Base-by-base conservation (phyloP, 1,140 invertebrate genomes). In the Frieseomelitta varia region DNA sequence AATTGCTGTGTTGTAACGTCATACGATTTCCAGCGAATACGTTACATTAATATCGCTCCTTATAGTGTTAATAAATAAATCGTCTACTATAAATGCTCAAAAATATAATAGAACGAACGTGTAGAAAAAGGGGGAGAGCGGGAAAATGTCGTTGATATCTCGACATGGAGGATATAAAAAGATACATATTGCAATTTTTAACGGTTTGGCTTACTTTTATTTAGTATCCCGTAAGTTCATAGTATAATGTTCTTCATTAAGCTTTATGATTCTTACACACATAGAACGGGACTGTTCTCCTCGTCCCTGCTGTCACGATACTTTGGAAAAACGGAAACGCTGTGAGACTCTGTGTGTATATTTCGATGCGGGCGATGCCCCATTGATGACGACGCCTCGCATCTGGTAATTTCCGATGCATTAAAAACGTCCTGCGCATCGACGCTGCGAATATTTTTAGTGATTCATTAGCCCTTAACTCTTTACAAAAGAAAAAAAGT, bases 161-260 rank as follows among this genome's bases (percentile, higher is more conserved):
- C 39, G 39, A 47, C n/a, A 17, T 4, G 27, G 12, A 61, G 55
- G n/a, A n/a, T n/a, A 24, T 30, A 55, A 19, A 19, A 83, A 79
- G 69, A 30, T n/a, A 78, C 63, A 78, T 68, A 10, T 73, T 76
- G 21, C 10, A 51, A n/a, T 65, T 77, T 2, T 91, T 87, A 95
- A 95, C 94, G 93, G 91, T 94, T 93, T 94, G 93, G 92, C 93
- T 95, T 94, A 95, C 91, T 94, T 95, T 95, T 94, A 94, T 95
- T 94, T 94, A 93, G 92, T 95, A 94, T 95, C 91, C 93, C 94
- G 93, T 94, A 94, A 94, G 91, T 93, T 94, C 91, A 94, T 94
- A 94, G 91, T 94, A 94, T 94, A 94, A 94, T 94, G 93, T 94
- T 94, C 92, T 94, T 95, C 91, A 89, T 95, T 93, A 94, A 95